Base-by-base conservation (phyloP, 2,888 invertebrate species). In the Epinotia ramella region DNA sequence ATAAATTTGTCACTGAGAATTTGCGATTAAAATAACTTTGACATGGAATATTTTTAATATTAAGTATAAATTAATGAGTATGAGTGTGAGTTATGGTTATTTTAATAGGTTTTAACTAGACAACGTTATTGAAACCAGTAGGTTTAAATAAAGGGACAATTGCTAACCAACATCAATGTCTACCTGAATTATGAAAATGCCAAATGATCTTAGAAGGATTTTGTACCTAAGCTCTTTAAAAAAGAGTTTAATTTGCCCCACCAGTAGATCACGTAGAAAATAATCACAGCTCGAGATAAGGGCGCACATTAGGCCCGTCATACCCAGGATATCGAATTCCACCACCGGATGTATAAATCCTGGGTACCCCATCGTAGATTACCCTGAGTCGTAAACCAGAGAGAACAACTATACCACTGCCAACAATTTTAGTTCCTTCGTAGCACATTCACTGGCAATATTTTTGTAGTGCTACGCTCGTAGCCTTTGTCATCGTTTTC, bases 321-420 rank as follows among this genome's bases (percentile, higher is more conserved):
- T 73, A 77, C 67, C 69, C 86, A 83, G 88, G 88, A 88, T 89
- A 89, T 89, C 87, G 88, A 87, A 87, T 86, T 85, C 84, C 78
- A 80, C 77, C 80, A 79, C 83, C 84, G 87, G 85, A 87, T 83
- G 80, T 88, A 90, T 90, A 90, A 90, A 90, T 90, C 83, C 82
- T 82, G 77, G 80, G 77, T 83, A 80, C 80, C 81, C 86, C 83
- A 80, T 82, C 86, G 84, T 89, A 90, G 89, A 90, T 90, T 88
- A 89, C 89, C 89, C 85, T 70, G 65, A 67, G 72, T 62, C 67
- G 66, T 66, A 69, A 40, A 60, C 46, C 63, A 33, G 72, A 33
- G 60, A 46, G 62, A 20, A 49, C 6, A 57, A n/a, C 6, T 57
- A 9, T 28, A 3, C 24, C 18, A 59, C 20, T 20, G 40, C 40